phyloP scores from a whole-genome alignment of 2,888 invertebrate species.

The Drosophila mimica region DNA sequence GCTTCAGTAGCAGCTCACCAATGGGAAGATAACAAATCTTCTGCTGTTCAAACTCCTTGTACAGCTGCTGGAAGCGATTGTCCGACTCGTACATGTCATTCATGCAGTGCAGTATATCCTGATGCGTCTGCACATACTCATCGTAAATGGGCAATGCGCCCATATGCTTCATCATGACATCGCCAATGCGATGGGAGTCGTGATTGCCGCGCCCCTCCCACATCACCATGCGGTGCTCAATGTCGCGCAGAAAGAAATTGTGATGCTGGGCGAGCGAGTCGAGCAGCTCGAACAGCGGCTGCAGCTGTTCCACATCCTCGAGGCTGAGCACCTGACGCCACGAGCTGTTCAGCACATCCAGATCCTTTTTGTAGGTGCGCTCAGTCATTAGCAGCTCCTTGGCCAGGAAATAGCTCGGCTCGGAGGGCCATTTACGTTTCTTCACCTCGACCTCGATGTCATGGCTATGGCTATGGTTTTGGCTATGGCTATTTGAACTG shows the following conservation, averaged over 20 bases:
- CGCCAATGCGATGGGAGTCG: slow-evolving; percentile 89
- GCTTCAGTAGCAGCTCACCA: slow-evolving; percentile 92
- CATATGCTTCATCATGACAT: slow-evolving; percentile 90
- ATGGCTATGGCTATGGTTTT: slow-evolving; percentile 29
- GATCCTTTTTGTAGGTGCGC: slow-evolving; percentile 96
- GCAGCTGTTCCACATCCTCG: slow-evolving; percentile 86
- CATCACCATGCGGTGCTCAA: slow-evolving; percentile 90
- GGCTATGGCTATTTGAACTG: slow-evolving; percentile 32
- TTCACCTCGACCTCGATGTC: slow-evolving; percentile 82
- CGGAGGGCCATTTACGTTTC: slow-evolving; percentile 87
- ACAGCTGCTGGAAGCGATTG: slow-evolving; percentile 89
- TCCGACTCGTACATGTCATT: slow-evolving; percentile 91
- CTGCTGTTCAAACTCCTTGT: slow-evolving; percentile 92
- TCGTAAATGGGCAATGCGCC: slow-evolving; percentile 89
- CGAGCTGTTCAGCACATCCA: slow-evolving; percentile 95
- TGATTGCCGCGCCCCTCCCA: slow-evolving; percentile 89
- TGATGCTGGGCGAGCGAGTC: slow-evolving; percentile 94
- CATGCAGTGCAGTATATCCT: slow-evolving; percentile 91
- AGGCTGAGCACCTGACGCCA: slow-evolving; percentile 90
- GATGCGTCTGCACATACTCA: slow-evolving; percentile 90
- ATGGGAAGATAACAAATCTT: slow-evolving; percentile 95
- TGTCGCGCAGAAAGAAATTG: slow-evolving; percentile 91
- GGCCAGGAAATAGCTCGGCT: slow-evolving; percentile 92
- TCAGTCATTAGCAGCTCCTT: slow-evolving; percentile 98
- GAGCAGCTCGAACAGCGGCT: slow-evolving; percentile 88